Percentiles rank a stretch among this genome's conserved stretches.
Evolutionary conservation across 2,888 invertebrate genomes (phyloP).

Genomic region (Parapristionchus giblindavisi): DNA sequence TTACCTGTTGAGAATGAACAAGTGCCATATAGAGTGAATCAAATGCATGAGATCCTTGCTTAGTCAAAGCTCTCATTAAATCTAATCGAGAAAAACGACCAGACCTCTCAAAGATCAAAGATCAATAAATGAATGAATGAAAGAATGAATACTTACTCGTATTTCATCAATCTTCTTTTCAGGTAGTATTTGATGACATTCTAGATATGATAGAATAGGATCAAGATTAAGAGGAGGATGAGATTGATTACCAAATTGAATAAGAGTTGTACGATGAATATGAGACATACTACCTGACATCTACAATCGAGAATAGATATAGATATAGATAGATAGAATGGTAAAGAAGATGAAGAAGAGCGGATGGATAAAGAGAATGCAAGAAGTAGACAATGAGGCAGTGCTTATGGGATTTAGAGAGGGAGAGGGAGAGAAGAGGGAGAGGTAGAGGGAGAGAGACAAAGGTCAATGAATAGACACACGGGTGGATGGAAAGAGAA

Average conservation of each 20-base stretch:
- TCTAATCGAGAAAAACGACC: neutral
- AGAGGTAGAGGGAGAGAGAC: neutral
- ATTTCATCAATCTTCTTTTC: conserved; percentile 2
- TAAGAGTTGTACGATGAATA: neutral
- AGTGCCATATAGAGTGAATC: conserved; percentile 27
- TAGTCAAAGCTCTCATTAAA: conserved; percentile 28
- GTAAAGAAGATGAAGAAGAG: neutral
- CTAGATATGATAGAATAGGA: conserved; percentile 27
- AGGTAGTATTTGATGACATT: conserved; percentile 7
- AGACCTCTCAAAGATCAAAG: too few relatives aligned
- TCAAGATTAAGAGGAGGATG: conserved; percentile 28
- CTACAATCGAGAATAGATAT: neutral
- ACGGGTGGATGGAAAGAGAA: conserved; percentile 13
- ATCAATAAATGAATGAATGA: too few relatives aligned
- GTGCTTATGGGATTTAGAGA: neutral
- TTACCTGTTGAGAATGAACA: conserved; percentile 31
- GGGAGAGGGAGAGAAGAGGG: neutral
- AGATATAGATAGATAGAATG: neutral
- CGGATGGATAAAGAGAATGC: neutral
- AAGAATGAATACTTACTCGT: neutral
- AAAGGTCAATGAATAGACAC: conserved; percentile 26
- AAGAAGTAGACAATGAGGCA: conserved; percentile 25
- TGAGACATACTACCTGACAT: conserved; percentile 25
- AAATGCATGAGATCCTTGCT: conserved; percentile 23
- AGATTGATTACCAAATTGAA: conserved; percentile 22